A percentile compares a stretch with the other conserved stretches of the same genome.
Evolutionary conservation across 2,797 vertebrate genomes (phyloP).

Genomic region (Podarcis lilfordi): DNA sequence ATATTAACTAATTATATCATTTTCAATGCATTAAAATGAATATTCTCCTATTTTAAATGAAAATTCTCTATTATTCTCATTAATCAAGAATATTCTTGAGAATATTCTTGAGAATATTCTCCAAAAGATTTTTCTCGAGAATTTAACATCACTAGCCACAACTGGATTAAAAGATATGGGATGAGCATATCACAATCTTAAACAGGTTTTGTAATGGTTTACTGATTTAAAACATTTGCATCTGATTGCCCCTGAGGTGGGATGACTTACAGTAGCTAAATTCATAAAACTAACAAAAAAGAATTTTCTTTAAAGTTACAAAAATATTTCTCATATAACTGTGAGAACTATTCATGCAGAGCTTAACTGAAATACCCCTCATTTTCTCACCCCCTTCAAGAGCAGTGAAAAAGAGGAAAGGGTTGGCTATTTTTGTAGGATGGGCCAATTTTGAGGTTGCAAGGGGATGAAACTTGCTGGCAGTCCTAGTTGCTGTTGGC

Average conservation of each 20-base stretch:
- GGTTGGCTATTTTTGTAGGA: background rate
- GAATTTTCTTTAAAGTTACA: background rate
- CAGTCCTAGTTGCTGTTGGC: background rate
- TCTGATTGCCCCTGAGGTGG: background rate
- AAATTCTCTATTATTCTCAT: too few species aligned
- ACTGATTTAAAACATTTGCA: background rate
- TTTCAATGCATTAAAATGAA: too few species aligned
- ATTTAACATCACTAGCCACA: rapidly evolving
- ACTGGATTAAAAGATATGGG: too few species aligned
- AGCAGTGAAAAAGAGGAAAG: background rate
- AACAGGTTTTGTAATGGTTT: background rate
- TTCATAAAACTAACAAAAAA: background rate
- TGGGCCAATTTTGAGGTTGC: background rate
- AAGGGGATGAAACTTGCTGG: too few species aligned
- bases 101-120: too few species aligned
- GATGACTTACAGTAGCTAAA: background rate
- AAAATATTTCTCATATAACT: background rate
- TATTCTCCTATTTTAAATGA: too few species aligned
- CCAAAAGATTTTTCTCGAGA: too few species aligned
- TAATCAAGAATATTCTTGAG: too few species aligned
- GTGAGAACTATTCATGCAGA: background rate
- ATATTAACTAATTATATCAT: too few species aligned
- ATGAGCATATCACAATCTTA: too few species aligned
- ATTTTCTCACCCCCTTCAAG: background rate
- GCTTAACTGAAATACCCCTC: background rate